Base-by-base conservation (phyloP, 2,888 invertebrate species). In the Mesorhabditis belari region DNA sequence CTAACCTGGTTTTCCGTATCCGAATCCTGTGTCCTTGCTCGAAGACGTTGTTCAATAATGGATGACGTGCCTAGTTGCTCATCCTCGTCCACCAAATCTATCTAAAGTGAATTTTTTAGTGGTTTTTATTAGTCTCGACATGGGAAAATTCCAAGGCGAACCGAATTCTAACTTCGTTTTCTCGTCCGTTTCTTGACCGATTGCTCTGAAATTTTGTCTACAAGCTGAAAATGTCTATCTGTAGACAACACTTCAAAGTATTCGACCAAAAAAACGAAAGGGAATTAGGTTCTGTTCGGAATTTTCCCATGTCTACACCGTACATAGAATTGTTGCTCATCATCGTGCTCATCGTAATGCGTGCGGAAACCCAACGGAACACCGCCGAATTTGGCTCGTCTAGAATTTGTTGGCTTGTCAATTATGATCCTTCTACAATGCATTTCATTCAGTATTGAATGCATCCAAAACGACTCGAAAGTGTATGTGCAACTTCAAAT, bases 331-430 rank as follows among this genome's bases (percentile, higher is more conserved):
- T 55, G 29, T n/a, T 35, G 55, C 3, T 67, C 63, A 4, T 57
- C 61, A 9, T 66, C 65, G 3, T 58, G 60, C 4, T 60, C 58
- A n/a, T 28, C n/a, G n/a, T 21, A 29, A 26, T 53, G 35, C 54
- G 49, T 57, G 35, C 70, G 58, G 51, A 71, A 71, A 51, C 68
- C 62, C 25, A 71, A 51, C 6, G 71, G 73, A 2, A 73, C 59
- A 23, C 73, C 73, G 5, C 73, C 71, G 29, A 62, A 62, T 53
- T 69, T 64, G 6, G 67, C 60, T 3, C 70, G 57, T 24, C 70
- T 69, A 50, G n/a, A n/a, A n/a, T n/a, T n/a, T n/a, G n/a, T n/a
- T n/a, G n/a, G n/a, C n/a, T n/a, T n/a, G n/a, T n/a, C n/a, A n/a
- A n/a, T n/a, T n/a, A n/a, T n/a, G n/a, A n/a, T n/a, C n/a, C n/a